phyloP scores from a whole-genome alignment of 2,888 invertebrate species.

The Tanytarsus gracilentus region DNA sequence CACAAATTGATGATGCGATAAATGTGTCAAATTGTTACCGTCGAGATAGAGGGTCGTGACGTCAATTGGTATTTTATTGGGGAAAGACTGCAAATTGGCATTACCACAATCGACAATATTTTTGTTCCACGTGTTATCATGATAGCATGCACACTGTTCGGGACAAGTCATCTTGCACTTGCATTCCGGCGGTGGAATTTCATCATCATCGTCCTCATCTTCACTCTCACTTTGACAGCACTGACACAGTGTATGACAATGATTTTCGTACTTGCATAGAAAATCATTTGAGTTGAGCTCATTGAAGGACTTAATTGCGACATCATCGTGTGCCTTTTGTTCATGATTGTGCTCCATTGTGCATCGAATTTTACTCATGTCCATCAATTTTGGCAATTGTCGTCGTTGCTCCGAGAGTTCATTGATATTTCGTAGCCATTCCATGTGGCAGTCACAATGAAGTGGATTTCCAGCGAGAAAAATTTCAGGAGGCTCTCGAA shows the following conservation, averaged over 20 bases:
- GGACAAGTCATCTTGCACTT: constrained; percentile 89
- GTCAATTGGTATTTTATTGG: constrained; percentile 78
- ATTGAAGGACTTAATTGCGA: constrained; percentile 47
- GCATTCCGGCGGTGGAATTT: constrained; percentile 49
- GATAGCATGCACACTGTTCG: constrained; percentile 75
- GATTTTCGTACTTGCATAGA: constrained; percentile 69
- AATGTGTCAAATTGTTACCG: constrained; percentile 67
- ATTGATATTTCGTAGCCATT: constrained; percentile 74
- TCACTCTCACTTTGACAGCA: constrained; percentile 72
- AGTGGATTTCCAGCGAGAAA: constrained; percentile 76
- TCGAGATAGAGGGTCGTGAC: constrained; percentile 80
- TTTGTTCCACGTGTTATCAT: constrained; percentile 76
- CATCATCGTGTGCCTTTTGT: constrained; percentile 46
- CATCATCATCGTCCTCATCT: constrained; percentile 1
- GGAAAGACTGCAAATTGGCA: constrained; percentile 63
- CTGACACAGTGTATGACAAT: constrained; percentile 78
- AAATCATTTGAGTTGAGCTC: constrained; percentile 66
- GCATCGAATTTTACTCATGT: constrained; percentile 69
- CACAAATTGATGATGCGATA: constrained; percentile 78
- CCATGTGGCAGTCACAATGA: constrained; percentile 78
- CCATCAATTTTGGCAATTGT: constrained; percentile 69
- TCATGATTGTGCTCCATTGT: constrained; percentile 55
- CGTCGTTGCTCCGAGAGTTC: constrained; percentile 57
- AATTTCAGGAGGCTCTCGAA: constrained; percentile 64
- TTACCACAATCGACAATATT: constrained; percentile 77